A percentile compares a stretch with the other conserved stretches of the same genome.
phyloP scores from a whole-genome alignment of 2,113 vertebrate genomes.

The Halichoerus grypus region DNA sequence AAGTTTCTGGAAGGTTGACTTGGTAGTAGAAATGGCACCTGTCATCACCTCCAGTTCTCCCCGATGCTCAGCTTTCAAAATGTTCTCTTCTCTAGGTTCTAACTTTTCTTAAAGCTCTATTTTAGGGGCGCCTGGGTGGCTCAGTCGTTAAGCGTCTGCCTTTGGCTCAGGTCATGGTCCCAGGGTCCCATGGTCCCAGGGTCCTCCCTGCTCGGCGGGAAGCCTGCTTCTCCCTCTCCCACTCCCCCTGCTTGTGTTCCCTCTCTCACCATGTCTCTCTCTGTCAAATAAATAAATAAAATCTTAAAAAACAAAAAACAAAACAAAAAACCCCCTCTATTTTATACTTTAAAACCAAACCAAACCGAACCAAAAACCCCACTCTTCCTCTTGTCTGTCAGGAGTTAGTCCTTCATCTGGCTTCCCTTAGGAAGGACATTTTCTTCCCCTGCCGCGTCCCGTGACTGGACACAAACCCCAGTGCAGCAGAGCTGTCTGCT shows the following conservation, averaged over 20 bases:
- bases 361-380: not conserved
- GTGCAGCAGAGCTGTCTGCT: not conserved
- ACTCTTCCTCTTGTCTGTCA: not conserved
- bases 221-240: no score
- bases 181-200: no score
- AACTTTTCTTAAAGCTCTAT: not conserved
- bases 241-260: no score
- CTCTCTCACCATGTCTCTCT: no score
- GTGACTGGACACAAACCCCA: rapidly evolving
- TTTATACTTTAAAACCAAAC: not conserved
- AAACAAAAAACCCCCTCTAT: no score
- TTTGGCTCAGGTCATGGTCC: no score
- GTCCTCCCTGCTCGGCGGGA: no score
- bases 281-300: no score
- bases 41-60: not conserved
- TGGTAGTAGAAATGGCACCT: not conserved
- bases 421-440: not conserved
- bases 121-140: no score
- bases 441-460: not conserved
- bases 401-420: not conserved
- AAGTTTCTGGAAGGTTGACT: not conserved
- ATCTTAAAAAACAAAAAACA: no score
- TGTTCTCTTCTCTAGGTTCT: not conserved
- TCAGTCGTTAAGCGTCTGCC: no score
- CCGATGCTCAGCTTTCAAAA: not conserved